Evolutionary conservation across 2,113 vertebrate genomes (phyloP), one percentile per base, ranked within the genome.

Genomic region (Alethe diademata): DNA sequence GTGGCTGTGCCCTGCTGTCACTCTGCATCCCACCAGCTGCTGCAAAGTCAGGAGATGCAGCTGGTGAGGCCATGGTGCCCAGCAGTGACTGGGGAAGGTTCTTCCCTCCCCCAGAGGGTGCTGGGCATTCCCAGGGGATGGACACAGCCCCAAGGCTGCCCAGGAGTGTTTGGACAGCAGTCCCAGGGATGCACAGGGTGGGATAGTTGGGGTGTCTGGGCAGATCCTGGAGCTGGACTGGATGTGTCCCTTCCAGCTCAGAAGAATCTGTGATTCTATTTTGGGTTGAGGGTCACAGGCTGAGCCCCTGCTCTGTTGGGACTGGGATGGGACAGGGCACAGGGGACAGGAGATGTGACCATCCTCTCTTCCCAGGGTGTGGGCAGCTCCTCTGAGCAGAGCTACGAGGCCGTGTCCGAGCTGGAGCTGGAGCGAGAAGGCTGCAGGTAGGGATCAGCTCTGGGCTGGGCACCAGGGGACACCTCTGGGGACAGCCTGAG

Each of bases 381-480:
- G 43, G 96, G 88, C 53, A 33, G 70, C 19, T 48, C 78, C 6
- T 92, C 96, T 2, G 23, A 94, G 60, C 97, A 98, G 94, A 95
- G 97, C 94, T 94, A 96, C 2, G 93, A 96, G 95, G 95, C 92
- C 28, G 73, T 95, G 88, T 69, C 95, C 0, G 94, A 95, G 82
- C 84, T 86, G 51, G 95, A 94, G 60, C 93, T 91, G 92, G 97
- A 97, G n/a, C 79, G 36, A 86, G 92, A 92, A 50, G 84, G 67
- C 4, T 23, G 74, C 91, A 96, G 97, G 98, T 98, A 90, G 92
- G 97, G n/a, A 45, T 22, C 48, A 19, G 36, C 71, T 45, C 29
- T 50, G 61, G 45, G 25, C 29, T 38, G 24, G 26, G 19, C 43
- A 48, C 35, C 50, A 67, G 14, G 51, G 54, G 8, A 71, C 51